Percentiles rank a stretch among this genome's conserved stretches.
Evolutionary conservation across 2,113 vertebrate genomes (phyloP).

Genomic region (Scartelaos histophorus): DNA sequence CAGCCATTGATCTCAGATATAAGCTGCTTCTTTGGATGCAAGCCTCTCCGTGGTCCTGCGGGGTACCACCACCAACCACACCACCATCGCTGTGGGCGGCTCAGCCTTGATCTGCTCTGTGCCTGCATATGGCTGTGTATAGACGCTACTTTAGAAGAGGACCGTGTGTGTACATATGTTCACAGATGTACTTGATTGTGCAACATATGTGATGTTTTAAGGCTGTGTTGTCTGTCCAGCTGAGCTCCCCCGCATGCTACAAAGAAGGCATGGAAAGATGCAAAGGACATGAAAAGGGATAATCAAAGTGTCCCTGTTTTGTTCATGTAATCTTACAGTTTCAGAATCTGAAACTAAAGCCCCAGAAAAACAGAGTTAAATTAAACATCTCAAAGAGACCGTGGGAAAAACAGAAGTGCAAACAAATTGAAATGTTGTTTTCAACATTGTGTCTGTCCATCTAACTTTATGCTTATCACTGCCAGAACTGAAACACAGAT

Average conservation of each 20-base stretch:
- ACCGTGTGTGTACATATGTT: conserved; percentile 9
- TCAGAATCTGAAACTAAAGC: neutral
- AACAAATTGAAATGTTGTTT: neutral
- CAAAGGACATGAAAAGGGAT: neutral
- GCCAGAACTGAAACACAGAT: neutral
- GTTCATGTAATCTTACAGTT: neutral
- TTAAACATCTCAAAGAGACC: neutral
- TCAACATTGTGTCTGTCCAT: no score
- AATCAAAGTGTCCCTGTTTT: neutral
- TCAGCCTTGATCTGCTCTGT: conserved; percentile 72
- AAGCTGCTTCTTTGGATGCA: conserved; percentile 66
- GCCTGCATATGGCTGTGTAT: conserved; percentile 30
- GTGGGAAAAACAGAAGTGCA: no score
- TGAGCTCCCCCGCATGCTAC: neutral
- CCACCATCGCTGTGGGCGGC: conserved; percentile 56
- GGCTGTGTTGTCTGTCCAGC: conserved; percentile 9
- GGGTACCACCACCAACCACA: conserved; percentile 18
- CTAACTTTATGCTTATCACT: no score
- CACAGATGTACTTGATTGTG: conserved; percentile 23
- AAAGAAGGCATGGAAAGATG: neutral
- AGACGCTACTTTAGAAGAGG: conserved; percentile 14
- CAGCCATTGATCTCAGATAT: conserved; percentile 72
- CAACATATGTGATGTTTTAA: conserved; percentile 21
- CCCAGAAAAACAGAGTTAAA: neutral
- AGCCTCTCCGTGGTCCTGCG: conserved; percentile 67